These are phyloP conservation scores for Camponotus floridanus DNA, from an alignment of 1,140 invertebrate genomes.

Conservation along the genomic window DNA sequence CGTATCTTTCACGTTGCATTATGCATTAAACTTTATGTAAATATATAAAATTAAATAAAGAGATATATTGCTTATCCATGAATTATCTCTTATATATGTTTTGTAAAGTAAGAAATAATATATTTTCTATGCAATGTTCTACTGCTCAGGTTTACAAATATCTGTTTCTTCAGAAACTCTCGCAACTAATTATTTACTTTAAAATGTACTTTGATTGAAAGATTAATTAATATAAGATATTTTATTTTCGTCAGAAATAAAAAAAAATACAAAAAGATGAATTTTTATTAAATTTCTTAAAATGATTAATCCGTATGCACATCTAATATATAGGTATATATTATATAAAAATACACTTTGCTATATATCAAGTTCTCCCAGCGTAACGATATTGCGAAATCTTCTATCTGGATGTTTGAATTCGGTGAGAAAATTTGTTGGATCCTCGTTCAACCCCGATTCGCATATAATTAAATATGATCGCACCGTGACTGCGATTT, in stretches of 20 bases:
- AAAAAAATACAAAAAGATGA: neutral
- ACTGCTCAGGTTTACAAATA: neutral
- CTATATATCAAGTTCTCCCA: slow-evolving; percentile 3
- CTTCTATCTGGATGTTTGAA: slow-evolving; percentile 25
- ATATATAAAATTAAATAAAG: slow-evolving; percentile 26
- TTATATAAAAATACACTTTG: neutral
- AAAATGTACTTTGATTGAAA: neutral
- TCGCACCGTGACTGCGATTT: slow-evolving; percentile 26
- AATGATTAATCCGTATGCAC: neutral
- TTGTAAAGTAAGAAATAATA: too few species aligned
- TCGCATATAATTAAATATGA: slow-evolving; percentile 56
- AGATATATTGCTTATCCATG: neutral
- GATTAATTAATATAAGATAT: neutral
- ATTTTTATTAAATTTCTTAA: neutral
- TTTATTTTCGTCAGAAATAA: neutral
- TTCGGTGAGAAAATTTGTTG: slow-evolving; percentile 18
- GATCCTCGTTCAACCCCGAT: slow-evolving; percentile 38
- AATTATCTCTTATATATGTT: neutral
- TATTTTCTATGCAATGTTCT: neutral
- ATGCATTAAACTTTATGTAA: slow-evolving; percentile 4
- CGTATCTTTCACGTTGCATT: slow-evolving; percentile 36
- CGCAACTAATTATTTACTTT: neutral
- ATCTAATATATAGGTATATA: slow-evolving; percentile 3
- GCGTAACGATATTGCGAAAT: slow-evolving; percentile 23
- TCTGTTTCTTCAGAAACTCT: neutral